A percentile compares a stretch with the other conserved stretches of the same genome.
phyloP scores from a whole-genome alignment of 1,140 invertebrate species.

The Heliconius himera region DNA sequence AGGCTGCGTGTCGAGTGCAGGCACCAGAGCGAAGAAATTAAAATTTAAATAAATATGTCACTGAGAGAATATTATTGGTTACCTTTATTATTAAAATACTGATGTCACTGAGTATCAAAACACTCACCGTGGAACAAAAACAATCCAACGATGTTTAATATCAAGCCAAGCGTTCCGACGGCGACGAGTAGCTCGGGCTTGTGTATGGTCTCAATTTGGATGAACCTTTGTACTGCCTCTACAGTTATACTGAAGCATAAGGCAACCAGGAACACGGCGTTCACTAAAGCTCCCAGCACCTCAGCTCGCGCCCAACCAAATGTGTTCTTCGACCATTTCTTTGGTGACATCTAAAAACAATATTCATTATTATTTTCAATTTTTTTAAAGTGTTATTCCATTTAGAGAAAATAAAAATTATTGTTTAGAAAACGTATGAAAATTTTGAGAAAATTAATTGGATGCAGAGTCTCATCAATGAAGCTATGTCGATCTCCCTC shows the following conservation, averaged over 20 bases:
- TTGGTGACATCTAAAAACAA: constrained; percentile 92
- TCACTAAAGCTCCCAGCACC: constrained; percentile 95
- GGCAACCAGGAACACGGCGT: constrained; percentile 96
- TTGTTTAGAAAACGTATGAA: no score
- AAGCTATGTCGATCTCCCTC: no score
- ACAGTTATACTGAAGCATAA: constrained; percentile 96
- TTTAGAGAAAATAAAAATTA: no score
- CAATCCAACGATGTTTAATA: constrained; percentile 92
- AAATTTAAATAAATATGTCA: no score
- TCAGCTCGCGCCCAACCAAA: constrained; percentile 97
- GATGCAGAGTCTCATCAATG: no score
- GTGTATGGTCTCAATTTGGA: constrained; percentile 92
- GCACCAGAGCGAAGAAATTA: no score
- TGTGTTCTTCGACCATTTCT: constrained; percentile 97
- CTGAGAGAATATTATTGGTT: no score
- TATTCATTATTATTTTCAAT: background rate
- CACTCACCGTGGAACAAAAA: constrained; percentile 91
- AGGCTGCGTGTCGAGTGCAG: no score
- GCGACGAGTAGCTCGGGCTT: constrained; percentile 88
- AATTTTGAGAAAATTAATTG: no score
- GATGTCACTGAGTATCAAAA: background rate
- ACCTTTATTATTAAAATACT: no score
- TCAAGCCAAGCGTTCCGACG: constrained; percentile 89
- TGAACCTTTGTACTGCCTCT: constrained; percentile 94
- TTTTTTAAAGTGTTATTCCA: background rate